Conservation (phyloP, 2,888 invertebrate species). For the Caenorhabditis sulstoni region DNA sequence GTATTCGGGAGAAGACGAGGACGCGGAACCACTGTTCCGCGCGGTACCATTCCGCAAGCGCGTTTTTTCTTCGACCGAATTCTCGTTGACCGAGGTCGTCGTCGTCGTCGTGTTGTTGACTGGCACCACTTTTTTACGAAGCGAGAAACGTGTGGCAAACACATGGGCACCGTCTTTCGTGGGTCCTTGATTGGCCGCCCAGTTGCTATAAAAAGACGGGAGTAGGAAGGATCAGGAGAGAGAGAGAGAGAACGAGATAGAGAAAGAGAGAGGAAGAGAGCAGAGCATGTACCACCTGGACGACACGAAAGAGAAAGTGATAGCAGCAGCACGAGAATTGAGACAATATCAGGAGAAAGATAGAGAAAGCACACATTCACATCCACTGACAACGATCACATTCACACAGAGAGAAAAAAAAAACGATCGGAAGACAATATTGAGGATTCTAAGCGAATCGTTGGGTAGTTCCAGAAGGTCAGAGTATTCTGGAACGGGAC, state of each 20-base stretch:
- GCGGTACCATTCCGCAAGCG: slow-evolving; percentile 4
- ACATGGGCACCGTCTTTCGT: slow-evolving; percentile 45
- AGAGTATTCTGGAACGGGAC: no score
- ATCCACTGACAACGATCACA: background rate
- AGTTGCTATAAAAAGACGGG: slow-evolving; percentile 33
- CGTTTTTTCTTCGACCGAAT: slow-evolving; percentile 1
- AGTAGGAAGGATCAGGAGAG: slow-evolving; percentile 9
- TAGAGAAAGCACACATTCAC: background rate
- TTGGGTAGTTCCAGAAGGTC: no score
- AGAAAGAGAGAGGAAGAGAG: slow-evolving; percentile 11
- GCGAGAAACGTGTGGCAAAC: slow-evolving; percentile 48
- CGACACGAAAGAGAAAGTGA: slow-evolving; percentile 26
- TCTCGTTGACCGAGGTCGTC: background rate
- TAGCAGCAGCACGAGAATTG: background rate
- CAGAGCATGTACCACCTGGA: slow-evolving; percentile 46
- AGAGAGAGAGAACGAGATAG: slow-evolving; percentile 22
- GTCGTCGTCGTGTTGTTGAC: no score
- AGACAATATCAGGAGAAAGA: background rate
- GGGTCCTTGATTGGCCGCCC: slow-evolving; percentile 55
- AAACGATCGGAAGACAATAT: no score
- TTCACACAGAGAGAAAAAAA: slow-evolving; percentile 1
- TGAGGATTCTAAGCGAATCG: no score
- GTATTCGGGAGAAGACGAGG: slow-evolving; percentile 46
- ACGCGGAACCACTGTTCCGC: background rate
- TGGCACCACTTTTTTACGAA: slow-evolving; percentile 47